These are phyloP conservation scores for Cheirogaleus medius DNA, from an alignment of 2,113 vertebrate species.

Conservation along the genomic window DNA sequence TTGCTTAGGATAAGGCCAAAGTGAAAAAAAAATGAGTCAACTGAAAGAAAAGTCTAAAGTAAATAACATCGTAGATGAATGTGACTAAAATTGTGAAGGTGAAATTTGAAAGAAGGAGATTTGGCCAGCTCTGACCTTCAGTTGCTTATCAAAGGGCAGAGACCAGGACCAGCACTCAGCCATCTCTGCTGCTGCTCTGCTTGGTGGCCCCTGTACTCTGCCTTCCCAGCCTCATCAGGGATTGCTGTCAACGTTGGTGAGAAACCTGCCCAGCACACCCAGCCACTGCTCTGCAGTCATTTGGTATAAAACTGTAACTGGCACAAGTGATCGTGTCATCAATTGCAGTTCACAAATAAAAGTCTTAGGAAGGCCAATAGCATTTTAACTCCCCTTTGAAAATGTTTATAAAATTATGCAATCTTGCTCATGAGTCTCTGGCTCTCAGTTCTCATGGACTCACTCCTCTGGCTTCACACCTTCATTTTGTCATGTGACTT, in stretches of 20 bases:
- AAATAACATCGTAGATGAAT: neutral
- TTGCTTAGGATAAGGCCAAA: neutral
- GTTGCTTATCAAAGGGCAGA: neutral
- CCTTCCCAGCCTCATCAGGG: neutral
- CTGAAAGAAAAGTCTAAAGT: neutral
- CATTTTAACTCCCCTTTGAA: neutral
- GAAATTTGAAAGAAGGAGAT: neutral
- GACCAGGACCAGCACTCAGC: neutral
- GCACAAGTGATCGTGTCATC: neutral
- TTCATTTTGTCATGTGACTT: neutral
- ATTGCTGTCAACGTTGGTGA: neutral
- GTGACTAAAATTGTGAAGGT: neutral
- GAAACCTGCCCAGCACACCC: neutral
- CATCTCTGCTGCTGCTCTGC: neutral
- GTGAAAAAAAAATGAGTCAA: neutral
- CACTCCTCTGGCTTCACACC: neutral
- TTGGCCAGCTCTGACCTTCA: neutral
- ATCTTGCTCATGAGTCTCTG: constrained; percentile 24
- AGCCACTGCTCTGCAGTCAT: neutral
- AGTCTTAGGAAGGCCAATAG: neutral
- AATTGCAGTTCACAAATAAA: constrained; percentile 3
- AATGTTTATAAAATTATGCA: constrained; percentile 12
- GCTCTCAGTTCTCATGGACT: neutral
- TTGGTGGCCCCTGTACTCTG: neutral
- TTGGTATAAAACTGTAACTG: neutral